Conservation (phyloP, 2,888 invertebrate species). For the Agriopis aurantiaria region DNA sequence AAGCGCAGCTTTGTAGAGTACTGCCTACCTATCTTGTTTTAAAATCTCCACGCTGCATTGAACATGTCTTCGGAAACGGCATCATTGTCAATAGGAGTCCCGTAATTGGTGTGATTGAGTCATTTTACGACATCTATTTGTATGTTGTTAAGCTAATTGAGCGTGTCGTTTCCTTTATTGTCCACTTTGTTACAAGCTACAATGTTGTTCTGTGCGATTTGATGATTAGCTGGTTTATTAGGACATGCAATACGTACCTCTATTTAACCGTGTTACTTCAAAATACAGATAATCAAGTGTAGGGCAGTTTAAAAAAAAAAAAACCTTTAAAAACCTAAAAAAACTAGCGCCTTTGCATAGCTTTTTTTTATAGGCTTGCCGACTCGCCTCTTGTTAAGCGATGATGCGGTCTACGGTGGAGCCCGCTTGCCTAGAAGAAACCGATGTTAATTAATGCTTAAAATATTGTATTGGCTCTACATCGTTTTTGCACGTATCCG, state of each 20-base stretch:
- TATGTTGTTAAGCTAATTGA: slow-evolving; percentile 47
- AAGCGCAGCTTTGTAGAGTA: background rate
- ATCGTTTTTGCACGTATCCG: too few relatives aligned
- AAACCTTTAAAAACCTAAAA: too few relatives aligned
- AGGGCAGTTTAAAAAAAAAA: too few relatives aligned
- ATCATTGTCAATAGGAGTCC: slow-evolving; percentile 37
- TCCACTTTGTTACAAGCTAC: slow-evolving; percentile 31
- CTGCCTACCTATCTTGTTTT: background rate
- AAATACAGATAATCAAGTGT: background rate
- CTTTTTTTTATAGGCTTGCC: too few relatives aligned
- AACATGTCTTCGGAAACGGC: slow-evolving; percentile 37
- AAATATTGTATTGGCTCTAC: too few relatives aligned
- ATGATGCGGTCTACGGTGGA: too few relatives aligned
- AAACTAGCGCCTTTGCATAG: too few relatives aligned
- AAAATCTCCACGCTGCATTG: slow-evolving; percentile 27
- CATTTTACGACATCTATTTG: slow-evolving; percentile 43
- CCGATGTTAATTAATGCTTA: too few relatives aligned
- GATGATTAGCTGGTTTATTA: slow-evolving; percentile 8
- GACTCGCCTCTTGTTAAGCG: too few relatives aligned
- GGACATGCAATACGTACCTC: background rate
- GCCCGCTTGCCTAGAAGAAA: too few relatives aligned
- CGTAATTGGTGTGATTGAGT: slow-evolving; percentile 45
- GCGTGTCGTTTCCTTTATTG: slow-evolving; percentile 42
- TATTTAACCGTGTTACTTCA: background rate
- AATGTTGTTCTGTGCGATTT: slow-evolving; percentile 17